Evolutionary conservation across 2,113 vertebrate genomes (phyloP).

Genomic region (Alethe castanea): DNA sequence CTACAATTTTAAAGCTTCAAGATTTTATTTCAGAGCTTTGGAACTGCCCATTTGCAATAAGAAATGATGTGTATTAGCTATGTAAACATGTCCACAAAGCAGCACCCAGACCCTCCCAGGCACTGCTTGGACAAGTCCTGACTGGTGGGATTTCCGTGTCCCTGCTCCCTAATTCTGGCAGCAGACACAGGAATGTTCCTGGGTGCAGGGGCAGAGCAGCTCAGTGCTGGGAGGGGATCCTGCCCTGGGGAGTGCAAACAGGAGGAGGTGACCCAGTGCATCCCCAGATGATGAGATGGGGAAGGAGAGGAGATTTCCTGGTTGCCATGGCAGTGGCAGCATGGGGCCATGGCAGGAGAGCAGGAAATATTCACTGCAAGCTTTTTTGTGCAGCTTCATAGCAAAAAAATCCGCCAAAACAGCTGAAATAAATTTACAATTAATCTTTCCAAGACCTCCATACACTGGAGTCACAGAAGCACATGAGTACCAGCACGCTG

Average conservation of each 20-base stretch:
- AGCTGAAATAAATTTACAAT: constrained; percentile 7
- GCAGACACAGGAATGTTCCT: background rate
- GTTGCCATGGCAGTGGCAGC: constrained; percentile 62
- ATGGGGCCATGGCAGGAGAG: constrained; percentile 20
- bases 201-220: background rate
- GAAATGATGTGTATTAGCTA: background rate
- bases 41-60: background rate
- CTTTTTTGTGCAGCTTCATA: background rate
- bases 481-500: background rate
- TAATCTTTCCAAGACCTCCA: background rate
- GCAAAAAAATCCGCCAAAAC: background rate
- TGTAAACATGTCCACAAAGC: fast-evolving
- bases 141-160: fast-evolving
- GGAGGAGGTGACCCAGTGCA: background rate
- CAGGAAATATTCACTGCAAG: background rate
- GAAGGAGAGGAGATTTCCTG: background rate
- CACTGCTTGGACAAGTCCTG: background rate
- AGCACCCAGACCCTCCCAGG: background rate
- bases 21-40: background rate
- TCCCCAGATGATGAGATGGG: background rate
- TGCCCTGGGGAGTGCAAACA: background rate
- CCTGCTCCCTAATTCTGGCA: background rate
- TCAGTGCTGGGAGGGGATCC: fast-evolving
- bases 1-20: background rate
- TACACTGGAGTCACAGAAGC: background rate